These are phyloP conservation scores for Drosophila yooni DNA, from an alignment of 2,888 invertebrate genomes.

Conservation along the genomic window DNA sequence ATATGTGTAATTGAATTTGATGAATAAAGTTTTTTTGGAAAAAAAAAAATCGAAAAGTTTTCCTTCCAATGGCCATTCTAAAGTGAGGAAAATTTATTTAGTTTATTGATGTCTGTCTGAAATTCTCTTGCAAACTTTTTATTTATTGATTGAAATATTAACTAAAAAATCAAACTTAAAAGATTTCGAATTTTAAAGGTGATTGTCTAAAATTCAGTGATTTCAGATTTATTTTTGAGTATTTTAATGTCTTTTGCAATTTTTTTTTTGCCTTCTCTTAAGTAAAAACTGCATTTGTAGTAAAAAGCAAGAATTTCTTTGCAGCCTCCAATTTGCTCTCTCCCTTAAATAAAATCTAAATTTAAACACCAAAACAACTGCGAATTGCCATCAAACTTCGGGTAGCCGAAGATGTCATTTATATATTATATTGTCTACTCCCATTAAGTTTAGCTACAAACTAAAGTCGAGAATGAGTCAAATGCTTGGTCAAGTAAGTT, in stretches of 20 bases:
- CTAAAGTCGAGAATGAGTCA: conserved; percentile 9
- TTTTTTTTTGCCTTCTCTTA: background rate
- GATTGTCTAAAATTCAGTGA: no score
- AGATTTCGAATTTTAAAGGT: no score
- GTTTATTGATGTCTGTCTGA: background rate
- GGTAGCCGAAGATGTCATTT: conserved; percentile 21
- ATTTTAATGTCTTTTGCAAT: background rate
- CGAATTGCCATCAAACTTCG: conserved; percentile 43
- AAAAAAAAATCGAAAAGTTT: conserved; percentile 40
- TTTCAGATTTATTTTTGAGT: no score
- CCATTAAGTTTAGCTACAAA: conserved; percentile 16
- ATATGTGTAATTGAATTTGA: conserved; percentile 55
- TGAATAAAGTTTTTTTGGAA: conserved; percentile 64
- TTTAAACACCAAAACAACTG: background rate
- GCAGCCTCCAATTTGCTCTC: background rate
- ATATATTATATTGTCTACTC: conserved; percentile 13
- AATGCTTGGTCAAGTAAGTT: conserved; percentile 44
- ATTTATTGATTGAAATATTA: background rate
- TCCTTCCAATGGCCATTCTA: conserved; percentile 20
- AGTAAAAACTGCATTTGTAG: no score
- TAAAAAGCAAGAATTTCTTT: no score
- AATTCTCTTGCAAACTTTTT: background rate
- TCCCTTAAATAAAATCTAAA: background rate
- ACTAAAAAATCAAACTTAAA: no score
- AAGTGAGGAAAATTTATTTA: background rate